These are phyloP conservation scores for Athene cunicularia DNA, from an alignment of 2,113 vertebrate genomes.

Conservation along the genomic window DNA sequence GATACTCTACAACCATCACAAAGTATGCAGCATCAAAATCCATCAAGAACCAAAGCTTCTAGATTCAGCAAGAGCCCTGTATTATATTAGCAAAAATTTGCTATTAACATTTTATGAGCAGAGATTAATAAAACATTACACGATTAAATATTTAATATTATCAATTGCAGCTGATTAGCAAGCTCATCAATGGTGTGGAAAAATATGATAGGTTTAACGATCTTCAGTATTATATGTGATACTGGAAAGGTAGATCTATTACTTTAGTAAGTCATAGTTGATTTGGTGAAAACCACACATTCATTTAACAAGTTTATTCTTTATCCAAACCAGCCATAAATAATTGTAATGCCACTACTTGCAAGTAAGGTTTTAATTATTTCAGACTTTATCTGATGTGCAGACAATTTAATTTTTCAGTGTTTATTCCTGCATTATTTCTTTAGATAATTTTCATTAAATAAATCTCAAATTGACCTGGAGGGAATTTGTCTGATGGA, in stretches of 20 bases:
- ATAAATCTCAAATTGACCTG: neutral
- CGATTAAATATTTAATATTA: conserved; percentile 71
- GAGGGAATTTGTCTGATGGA: neutral
- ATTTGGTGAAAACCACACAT: neutral
- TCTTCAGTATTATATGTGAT: neutral
- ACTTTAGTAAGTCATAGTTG: neutral
- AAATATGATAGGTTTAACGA: neutral
- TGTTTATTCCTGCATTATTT: conserved; percentile 19
- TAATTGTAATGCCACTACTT: neutral
- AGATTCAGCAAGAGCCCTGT: neutral
- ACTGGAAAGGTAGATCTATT: neutral
- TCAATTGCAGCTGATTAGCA: conserved; percentile 64
- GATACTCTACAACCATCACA: neutral
- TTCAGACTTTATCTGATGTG: neutral
- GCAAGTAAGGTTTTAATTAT: neutral
- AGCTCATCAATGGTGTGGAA: neutral
- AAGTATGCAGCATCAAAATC: conserved; percentile 17
- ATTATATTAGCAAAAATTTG: conserved; percentile 40
- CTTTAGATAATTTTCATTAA: neutral
- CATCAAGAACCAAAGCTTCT: neutral
- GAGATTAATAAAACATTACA: conserved; percentile 74
- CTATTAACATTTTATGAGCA: conserved; percentile 71
- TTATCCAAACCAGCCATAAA: neutral
- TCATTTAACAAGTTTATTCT: neutral
- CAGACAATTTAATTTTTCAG: conserved; percentile 18